A percentile compares a stretch with the other conserved stretches of the same genome.
Conservation (phyloP, 2,888 invertebrate species). For the Dasysyrphus albostriatus region DNA sequence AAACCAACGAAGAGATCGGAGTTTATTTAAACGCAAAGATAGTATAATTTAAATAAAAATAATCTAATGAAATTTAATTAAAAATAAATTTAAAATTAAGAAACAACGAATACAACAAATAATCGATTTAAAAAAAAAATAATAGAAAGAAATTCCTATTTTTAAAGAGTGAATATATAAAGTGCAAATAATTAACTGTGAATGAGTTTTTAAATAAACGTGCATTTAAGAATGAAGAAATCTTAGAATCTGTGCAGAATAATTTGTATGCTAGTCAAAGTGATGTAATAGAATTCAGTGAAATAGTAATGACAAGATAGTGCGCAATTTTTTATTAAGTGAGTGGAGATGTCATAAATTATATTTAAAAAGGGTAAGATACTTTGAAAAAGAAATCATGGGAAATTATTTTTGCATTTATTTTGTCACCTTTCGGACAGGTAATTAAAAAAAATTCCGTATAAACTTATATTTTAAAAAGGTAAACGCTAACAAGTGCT, state of each 20-base stretch:
- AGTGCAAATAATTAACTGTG: slow-evolving; percentile 21
- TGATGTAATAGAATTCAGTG: slow-evolving; percentile 4
- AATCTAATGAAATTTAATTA: slow-evolving; percentile 4
- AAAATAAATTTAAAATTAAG: slow-evolving; percentile 35
- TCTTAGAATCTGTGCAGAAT: background rate
- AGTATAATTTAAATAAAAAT: background rate
- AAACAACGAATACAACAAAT: slow-evolving; percentile 29
- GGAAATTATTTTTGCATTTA: too few species aligned
- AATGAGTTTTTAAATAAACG: background rate
- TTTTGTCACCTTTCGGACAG: too few species aligned
- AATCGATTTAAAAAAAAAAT: background rate
- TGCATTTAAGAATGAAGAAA: slow-evolving; percentile 26
- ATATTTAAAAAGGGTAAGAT: background rate
- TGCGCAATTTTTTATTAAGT: background rate
- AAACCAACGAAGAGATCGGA: slow-evolving; percentile 75
- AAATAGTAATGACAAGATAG: background rate
- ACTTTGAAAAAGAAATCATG: too few species aligned
- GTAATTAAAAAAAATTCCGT: too few species aligned
- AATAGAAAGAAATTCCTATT: background rate
- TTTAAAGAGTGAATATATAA: slow-evolving; percentile 11
- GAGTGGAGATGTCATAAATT: too few species aligned
- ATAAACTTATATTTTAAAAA: too few species aligned
- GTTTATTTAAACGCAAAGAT: background rate
- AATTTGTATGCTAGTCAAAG: slow-evolving; percentile 5
- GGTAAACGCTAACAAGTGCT: too few species aligned